phyloP scores from a whole-genome alignment of 2,113 vertebrate genomes.

The Lucifuga dentata region DNA sequence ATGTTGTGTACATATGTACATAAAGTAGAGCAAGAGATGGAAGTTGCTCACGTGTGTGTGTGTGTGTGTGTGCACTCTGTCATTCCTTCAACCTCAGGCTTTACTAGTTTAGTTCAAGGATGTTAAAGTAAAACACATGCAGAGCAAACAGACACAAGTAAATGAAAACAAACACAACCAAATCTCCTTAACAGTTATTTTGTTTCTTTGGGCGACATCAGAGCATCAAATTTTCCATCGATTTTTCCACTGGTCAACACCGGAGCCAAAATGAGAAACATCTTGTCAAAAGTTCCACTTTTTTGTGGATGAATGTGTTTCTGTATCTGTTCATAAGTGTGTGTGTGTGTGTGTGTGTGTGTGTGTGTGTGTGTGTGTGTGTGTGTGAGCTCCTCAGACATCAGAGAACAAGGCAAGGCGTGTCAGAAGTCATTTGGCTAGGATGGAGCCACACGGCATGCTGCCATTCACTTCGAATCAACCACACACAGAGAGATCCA shows the following conservation, averaged over 20 bases:
- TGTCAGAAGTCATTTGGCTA: conserved; percentile 83
- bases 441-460: conserved; percentile 68
- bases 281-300: conserved; percentile 44
- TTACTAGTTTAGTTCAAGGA: conserved; percentile 58
- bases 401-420: conserved; percentile 77
- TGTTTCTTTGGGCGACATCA: conserved; percentile 24
- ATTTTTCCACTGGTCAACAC: conserved; percentile 45
- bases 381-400: conserved; percentile 59
- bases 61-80: conserved; percentile 26
- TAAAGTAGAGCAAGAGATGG: too few species aligned
- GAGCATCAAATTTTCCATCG: conserved; percentile 56
- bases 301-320: conserved; percentile 6
- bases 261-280: conserved; percentile 47
- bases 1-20: too few species aligned
- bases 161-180: conserved; percentile 65
- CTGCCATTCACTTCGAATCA: conserved; percentile 81
- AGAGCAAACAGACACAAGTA: conserved; percentile 57
- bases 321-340: not conserved
- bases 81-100: conserved; percentile 41
- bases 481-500: conserved; percentile 65
- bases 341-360: conserved; percentile 16
- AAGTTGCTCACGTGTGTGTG: too few species aligned
- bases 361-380: conserved; percentile 15
- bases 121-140: conserved; percentile 76
- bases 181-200: conserved; percentile 39